Percentiles rank a stretch among this genome's conserved stretches.
phyloP scores from a whole-genome alignment of 1,140 invertebrate genomes.

The Lepidurus packardi region DNA sequence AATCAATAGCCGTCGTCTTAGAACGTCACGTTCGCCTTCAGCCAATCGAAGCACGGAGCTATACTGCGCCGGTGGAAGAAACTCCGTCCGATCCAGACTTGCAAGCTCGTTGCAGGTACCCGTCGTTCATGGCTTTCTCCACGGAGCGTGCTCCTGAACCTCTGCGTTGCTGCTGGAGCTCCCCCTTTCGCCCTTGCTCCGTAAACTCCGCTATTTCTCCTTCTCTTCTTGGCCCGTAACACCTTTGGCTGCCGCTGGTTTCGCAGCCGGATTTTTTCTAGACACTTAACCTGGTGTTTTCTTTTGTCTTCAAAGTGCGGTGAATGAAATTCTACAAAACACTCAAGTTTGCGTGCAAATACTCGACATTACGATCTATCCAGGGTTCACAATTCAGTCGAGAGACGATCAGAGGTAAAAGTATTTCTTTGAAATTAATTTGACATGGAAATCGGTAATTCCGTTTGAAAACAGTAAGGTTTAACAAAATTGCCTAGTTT shows the following conservation, averaged over 20 bases:
- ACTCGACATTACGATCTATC: too few species aligned
- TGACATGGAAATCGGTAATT: background rate
- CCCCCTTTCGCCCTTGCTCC: background rate
- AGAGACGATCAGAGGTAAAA: too few species aligned
- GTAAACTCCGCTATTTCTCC: background rate
- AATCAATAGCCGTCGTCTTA: background rate
- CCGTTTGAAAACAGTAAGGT: background rate
- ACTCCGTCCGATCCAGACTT: conserved; percentile 3
- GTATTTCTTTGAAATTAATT: too few species aligned
- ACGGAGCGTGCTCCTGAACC: background rate
- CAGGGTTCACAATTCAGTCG: too few species aligned
- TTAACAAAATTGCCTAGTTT: too few species aligned
- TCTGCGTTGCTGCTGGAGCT: background rate
- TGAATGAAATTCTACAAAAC: too few species aligned
- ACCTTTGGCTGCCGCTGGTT: background rate
- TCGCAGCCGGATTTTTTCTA: background rate
- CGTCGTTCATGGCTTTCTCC: background rate
- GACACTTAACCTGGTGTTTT: too few species aligned
- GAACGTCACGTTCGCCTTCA: conserved; percentile 1
- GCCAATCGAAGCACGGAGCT: background rate
- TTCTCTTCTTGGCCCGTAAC: conserved; percentile 1
- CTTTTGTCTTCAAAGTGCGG: too few species aligned
- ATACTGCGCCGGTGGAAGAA: conserved; percentile 9
- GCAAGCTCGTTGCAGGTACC: background rate
- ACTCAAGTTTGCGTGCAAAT: too few species aligned